Base-by-base conservation (phyloP, 2,888 invertebrate genomes). In the Drosophila eohydei region DNA sequence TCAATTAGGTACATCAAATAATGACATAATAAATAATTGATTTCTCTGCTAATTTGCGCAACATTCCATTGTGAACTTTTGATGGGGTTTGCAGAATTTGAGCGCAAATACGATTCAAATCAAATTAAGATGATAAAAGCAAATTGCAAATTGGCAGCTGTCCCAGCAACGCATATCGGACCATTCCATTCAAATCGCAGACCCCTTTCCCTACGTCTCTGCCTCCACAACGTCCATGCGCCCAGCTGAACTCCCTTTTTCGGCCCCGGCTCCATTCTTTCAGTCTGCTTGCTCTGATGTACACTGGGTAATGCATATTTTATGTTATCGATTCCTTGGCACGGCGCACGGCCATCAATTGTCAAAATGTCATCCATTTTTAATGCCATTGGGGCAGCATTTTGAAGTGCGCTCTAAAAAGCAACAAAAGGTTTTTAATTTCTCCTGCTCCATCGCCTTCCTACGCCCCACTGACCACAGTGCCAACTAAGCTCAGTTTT, bases 61-160 rank as follows among this genome's bases (percentile, higher is more conserved):
- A 48, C 41, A 50, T 70, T 44, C 74, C 58, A 81, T 80, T 61
- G 59, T 56, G n/a, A 28, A 28, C 8, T 59, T 78, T 66, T 59
- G 52, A 59, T 28, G 50, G 56, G 55, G 46, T 46, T 55, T 54
- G 38, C 66, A 54, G 32, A 32, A 50, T 16, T 32, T 4, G 48
- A 32, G 34, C 36, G 57, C 88, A 89, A 89, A 82, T 64, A 85
- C 60, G 59, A 73, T 70, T 68, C 83, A 90, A 85, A 88, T 80
- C 81, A 83, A 85, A 85, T 85, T 90, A 88, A 90, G 87, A 75
- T 86, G 89, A 83, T 85, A 90, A 88, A 90, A 83, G 87, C 83
- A 88, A 89, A 88, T 89, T 84, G 83, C 78, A 88, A 86, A 86
- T 76, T 80, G 90, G 70, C 86, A 80, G 72, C 57, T 70, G 52